Base-by-base conservation (phyloP, 2,113 vertebrate species). In the Melanotaenia duboulayi region DNA sequence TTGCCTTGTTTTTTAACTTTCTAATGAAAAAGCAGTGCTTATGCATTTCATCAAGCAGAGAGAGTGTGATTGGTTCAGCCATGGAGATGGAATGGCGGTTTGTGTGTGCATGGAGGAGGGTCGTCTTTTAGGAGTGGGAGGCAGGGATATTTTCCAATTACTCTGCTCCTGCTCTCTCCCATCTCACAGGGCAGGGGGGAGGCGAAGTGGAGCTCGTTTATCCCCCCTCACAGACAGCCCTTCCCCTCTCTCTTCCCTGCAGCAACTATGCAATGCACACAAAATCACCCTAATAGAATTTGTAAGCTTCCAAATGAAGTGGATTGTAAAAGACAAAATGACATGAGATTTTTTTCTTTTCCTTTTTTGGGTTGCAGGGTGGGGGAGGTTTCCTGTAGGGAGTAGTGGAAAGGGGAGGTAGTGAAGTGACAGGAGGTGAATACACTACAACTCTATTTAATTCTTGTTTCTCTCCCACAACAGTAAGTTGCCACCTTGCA, bases 71-170 rank as follows among this genome's bases (percentile, higher is more conserved):
- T 51, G 49, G 40, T 50, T 51, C 57, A 49, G 56, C 13, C 51
- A 12, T 28, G 1, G 22, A 66, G 68, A 73, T 39, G 39, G 11
- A 20, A 44, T 62, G 65, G 23, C 63, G 55, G 24, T 28, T 7
- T 48, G 20, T 28, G 63, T 63, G 24, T 44, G 23, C 16, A 17
- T 35, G 19, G 3, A 60, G 44, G 24, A 24, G 25, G 37, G 65
- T n/a, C 25, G 49, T 70, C 86, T 90, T 65, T 82, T 62, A 65
- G 65, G 83, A 86, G 83, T 63, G 71, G 57, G 71, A 54, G 40
- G 85, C 82, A 80, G 85, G 85, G 88, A 90, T 92, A 89, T 92
- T 94, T 93, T 89, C 90, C 93, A 92, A 93, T 93, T 91, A 92
- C 78, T 84, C 83, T 67, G 48, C 82, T 82, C 83, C 86, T 73